These are phyloP conservation scores for Pterocles burchelli DNA, from an alignment of 2,113 vertebrate species.

Conservation along the genomic window DNA sequence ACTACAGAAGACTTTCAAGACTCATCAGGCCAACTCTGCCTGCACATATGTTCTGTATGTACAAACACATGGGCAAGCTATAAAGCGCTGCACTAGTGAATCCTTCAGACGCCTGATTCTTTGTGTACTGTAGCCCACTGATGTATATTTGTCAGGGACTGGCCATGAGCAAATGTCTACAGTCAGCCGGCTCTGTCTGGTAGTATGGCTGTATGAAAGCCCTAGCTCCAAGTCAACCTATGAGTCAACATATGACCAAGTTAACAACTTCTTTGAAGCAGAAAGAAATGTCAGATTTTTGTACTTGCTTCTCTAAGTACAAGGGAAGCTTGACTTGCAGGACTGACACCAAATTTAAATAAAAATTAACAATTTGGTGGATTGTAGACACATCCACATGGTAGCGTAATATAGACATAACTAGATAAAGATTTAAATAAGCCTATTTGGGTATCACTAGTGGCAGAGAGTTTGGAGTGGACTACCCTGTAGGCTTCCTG, in stretches of 20 bases:
- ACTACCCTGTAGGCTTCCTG: not conserved
- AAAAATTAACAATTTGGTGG: not conserved
- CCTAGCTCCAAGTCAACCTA: not conserved
- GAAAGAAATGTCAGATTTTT: not conserved
- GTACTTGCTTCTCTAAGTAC: not conserved
- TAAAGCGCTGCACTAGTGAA: not conserved
- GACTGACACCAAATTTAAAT: not conserved
- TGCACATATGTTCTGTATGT: rapidly evolving
- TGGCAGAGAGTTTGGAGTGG: not conserved
- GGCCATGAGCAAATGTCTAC: not conserved
- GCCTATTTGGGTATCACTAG: not conserved
- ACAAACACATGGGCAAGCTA: not conserved
- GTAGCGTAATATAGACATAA: not conserved
- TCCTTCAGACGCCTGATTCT: not conserved
- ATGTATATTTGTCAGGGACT: not conserved
- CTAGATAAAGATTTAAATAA: not conserved
- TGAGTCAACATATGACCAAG: not conserved
- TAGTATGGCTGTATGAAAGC: rapidly evolving
- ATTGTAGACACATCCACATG: rapidly evolving
- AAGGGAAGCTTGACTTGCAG: not conserved
- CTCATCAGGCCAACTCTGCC: not conserved
- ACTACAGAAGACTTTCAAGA: not conserved
- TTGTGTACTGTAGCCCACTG: not conserved
- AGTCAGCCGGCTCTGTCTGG: not conserved
- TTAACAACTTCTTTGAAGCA: not conserved